Evolutionary conservation across 2,888 invertebrate species (phyloP).

Genomic region (Brachyopa scutellaris): DNA sequence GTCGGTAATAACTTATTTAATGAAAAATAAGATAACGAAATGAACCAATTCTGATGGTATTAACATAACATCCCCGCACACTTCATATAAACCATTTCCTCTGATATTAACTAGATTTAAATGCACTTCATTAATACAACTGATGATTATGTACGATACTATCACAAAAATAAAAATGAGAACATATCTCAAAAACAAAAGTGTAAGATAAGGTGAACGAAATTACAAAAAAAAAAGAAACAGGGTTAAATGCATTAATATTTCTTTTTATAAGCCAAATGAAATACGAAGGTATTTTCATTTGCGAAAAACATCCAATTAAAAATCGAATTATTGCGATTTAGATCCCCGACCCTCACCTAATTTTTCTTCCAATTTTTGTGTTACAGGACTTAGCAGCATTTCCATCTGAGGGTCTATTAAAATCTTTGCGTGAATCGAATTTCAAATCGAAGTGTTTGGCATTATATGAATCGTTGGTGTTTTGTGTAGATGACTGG

Average conservation of each 20-base stretch:
- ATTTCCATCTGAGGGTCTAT: conserved; percentile 80
- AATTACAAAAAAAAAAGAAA: conserved; percentile 34
- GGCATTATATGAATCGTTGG: conserved; percentile 74
- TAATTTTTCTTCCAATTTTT: conserved; percentile 82
- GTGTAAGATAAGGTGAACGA: conserved; percentile 31
- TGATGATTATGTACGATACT: conserved; percentile 36
- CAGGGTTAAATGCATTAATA: conserved; percentile 63
- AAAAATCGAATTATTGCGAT: conserved; percentile 54
- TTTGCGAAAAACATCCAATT: conserved; percentile 65
- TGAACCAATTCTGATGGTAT: not conserved
- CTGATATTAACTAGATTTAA: conserved; percentile 13
- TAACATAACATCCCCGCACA: not conserved
- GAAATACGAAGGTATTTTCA: conserved; percentile 54
- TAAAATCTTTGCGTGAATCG: conserved; percentile 79
- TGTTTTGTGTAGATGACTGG: conserved; percentile 73
- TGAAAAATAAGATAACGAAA: not conserved
- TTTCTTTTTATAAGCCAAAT: conserved; percentile 57
- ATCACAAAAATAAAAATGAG: conserved; percentile 22
- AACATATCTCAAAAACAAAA: conserved; percentile 3
- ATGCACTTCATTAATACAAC: conserved; percentile 33
- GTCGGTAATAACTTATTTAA: not conserved
- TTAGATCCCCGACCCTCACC: conserved; percentile 81
- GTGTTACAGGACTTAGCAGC: conserved; percentile 79
- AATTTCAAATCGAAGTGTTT: conserved; percentile 81
- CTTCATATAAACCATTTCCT: conserved; percentile 11